phyloP scores from a whole-genome alignment of 2,797 vertebrate genomes.

The Crenichthys baileyi region DNA sequence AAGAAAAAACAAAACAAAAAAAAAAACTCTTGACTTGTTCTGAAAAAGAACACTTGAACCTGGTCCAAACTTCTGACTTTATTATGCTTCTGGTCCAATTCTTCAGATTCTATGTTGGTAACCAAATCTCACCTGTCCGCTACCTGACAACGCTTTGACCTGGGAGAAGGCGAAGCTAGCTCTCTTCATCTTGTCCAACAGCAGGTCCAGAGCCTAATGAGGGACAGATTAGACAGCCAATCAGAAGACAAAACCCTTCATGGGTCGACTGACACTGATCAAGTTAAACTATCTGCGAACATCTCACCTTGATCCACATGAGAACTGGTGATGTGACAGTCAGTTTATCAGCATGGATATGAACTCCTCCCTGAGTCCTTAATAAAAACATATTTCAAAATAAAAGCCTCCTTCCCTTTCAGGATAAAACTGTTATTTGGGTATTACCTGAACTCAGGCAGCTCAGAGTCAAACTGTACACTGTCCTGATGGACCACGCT shows the following conservation, averaged over 20 bases:
- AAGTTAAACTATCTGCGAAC: too few relatives aligned
- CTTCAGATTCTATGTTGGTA: neutral
- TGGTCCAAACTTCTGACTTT: neutral
- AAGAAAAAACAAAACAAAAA: too few relatives aligned
- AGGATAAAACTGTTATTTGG: slow-evolving; percentile 3
- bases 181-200: slow-evolving; percentile 89
- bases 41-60: neutral
- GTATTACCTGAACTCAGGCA: slow-evolving; percentile 89
- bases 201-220: slow-evolving; percentile 88
- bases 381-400: slow-evolving; percentile 10
- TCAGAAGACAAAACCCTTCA: neutral
- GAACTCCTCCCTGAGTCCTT: slow-evolving; percentile 91
- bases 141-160: slow-evolving; percentile 89
- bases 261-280: neutral
- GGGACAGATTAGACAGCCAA: slow-evolving; percentile 20
- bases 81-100: neutral
- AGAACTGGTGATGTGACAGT: slow-evolving; percentile 93
- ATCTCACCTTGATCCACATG: slow-evolving; percentile 94
- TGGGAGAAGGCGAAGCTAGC: slow-evolving; percentile 86
- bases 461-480: slow-evolving; percentile 91
- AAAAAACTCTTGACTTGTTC: neutral
- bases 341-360: slow-evolving; percentile 85
- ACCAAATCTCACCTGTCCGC: slow-evolving; percentile 86
- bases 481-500: slow-evolving; percentile 85
- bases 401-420: slow-evolving; percentile 8